Base-by-base conservation (phyloP, 2,797 vertebrate species). In the Catamblyrhynchus diadema region DNA sequence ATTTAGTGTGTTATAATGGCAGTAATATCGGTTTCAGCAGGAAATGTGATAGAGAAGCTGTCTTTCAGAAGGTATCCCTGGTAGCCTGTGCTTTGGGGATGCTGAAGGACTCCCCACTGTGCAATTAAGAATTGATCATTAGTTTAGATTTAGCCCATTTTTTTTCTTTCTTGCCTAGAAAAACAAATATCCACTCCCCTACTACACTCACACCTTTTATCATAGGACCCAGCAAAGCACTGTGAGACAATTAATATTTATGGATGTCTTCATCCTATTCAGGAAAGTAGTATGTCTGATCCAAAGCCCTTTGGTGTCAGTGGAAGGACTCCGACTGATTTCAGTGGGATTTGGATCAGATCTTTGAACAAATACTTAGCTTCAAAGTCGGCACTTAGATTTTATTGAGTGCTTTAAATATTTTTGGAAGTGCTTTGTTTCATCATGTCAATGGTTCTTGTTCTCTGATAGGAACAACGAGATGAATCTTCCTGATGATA, bases 371-470 rank as follows among this genome's bases (percentile, higher is more conserved):
- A 95, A 86, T 53, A 16, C 74, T 82, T 53, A 64, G 47, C 53
- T 87, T 93, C 60, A 89, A 91, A 94, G 61, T 41, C 41, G 35
- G 22, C 57, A 74, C 81, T 78, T 88, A 74, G 42, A 22, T 81
- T 81, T 88, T 91, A 89, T 33, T 91, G 82, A 91, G 85, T 72
- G 62, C 57, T 80, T 79, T 90, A 96, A 93, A 62, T 88, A 81
- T 93, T 92, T 94, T 91, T 77, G 37, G 44, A 93, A 82, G 54
- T 83, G 41, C 72, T 94, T 93, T 71, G 47, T 85, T 93, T 91
- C 75, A 89, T 93, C 79, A 23, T 65, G 65, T 90, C 77, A 78
- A 9, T 75, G 72, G 22, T 19, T 83, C 65, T 78, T 88, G 87
- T 87, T 45, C 62, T 80, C 42, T 85, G 62, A 60, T 64, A 78